phyloP scores from a whole-genome alignment of 1,140 invertebrate species.

The Megathymus violae region DNA sequence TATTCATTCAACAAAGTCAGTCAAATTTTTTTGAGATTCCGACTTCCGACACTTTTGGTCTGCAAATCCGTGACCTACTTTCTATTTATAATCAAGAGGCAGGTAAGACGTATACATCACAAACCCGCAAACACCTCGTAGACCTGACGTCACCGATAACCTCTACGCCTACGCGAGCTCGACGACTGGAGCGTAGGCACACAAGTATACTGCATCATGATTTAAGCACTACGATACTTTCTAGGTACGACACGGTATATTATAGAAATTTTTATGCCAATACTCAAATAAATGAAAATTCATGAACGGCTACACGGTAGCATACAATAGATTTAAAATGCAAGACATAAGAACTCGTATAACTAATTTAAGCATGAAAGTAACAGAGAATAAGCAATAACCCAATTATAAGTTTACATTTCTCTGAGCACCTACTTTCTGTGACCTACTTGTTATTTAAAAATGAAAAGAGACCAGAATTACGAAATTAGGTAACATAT shows the following conservation, averaged over 20 bases:
- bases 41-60: constrained; percentile 20
- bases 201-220: constrained; percentile 42
- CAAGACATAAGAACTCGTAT: no score
- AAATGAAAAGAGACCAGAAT: not conserved
- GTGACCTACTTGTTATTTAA: constrained; percentile 12
- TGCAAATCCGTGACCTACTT: constrained; percentile 19
- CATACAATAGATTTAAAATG: no score
- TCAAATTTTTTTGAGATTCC: constrained; percentile 13
- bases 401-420: not conserved
- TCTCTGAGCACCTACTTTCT: not conserved
- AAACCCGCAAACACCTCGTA: constrained; percentile 11
- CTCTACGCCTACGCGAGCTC: constrained; percentile 65
- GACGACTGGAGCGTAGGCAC: constrained; percentile 53
- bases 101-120: constrained; percentile 28
- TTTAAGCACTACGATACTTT: constrained; percentile 58
- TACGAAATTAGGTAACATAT: not conserved
- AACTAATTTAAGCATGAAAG: not conserved
- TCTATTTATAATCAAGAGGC: constrained; percentile 28
- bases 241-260: constrained; percentile 36
- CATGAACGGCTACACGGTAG: no score
- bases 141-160: constrained; percentile 59
- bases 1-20: not conserved
- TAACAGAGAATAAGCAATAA: not conserved
- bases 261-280: not conserved
- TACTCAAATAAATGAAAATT: not conserved